Evolutionary conservation across 2,113 vertebrate species (phyloP).

Genomic region (Smithornis capensis): DNA sequence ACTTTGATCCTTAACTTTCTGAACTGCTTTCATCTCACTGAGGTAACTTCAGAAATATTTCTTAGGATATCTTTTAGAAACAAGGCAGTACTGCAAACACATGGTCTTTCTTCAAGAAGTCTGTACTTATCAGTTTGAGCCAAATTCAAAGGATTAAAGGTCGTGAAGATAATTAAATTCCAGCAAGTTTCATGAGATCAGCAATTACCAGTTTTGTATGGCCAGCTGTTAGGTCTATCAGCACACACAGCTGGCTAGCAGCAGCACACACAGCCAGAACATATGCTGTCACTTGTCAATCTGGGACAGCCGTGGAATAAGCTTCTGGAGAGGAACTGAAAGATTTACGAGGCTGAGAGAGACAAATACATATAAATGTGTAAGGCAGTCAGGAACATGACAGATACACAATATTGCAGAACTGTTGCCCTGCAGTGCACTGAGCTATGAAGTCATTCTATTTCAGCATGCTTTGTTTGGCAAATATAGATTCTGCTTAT

Average conservation of each 20-base stretch:
- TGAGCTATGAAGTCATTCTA: background rate
- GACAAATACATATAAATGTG: background rate
- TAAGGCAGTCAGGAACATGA: background rate
- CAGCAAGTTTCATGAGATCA: slow-evolving; percentile 21
- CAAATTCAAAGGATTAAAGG: background rate
- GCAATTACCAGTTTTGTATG: background rate
- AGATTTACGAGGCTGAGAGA: background rate
- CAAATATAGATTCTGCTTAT: background rate
- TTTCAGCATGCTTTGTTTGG: background rate
- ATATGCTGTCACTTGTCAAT: background rate
- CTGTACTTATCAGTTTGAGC: background rate
- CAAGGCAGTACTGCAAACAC: background rate
- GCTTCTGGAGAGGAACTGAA: background rate
- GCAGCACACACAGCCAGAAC: background rate
- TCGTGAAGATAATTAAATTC: slow-evolving; percentile 11
- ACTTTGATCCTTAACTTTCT: background rate
- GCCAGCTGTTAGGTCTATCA: slow-evolving; percentile 5
- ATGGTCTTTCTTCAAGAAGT: background rate
- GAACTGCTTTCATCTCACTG: background rate
- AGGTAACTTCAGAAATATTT: background rate
- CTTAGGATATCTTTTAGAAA: background rate
- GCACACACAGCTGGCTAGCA: accelerated
- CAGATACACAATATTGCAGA: background rate
- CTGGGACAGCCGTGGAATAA: background rate
- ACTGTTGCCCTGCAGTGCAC: background rate